These are phyloP conservation scores for Aviceda subcristata DNA, from an alignment of 2,113 vertebrate species.

Conservation along the genomic window DNA sequence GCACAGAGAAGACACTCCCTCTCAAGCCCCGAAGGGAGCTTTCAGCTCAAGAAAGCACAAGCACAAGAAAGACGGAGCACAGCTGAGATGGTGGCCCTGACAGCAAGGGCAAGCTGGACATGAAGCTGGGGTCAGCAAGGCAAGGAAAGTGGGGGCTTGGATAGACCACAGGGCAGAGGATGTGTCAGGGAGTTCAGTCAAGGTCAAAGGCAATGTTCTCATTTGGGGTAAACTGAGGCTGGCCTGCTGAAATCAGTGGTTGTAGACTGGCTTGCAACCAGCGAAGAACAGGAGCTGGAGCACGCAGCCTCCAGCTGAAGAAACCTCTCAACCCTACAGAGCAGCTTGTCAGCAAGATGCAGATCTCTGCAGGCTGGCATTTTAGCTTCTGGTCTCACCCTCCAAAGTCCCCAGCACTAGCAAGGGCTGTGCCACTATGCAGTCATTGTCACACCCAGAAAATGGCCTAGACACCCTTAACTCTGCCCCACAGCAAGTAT, in stretches of 20 bases:
- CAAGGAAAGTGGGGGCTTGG: background rate
- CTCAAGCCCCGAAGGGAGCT: background rate
- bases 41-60: too few relatives aligned
- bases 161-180: background rate
- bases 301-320: background rate
- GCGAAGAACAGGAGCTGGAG: background rate
- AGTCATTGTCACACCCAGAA: background rate
- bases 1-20: background rate
- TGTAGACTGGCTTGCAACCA: background rate
- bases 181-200: background rate
- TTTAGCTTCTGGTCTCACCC: background rate
- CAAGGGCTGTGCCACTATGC: background rate
- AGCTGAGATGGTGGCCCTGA: background rate
- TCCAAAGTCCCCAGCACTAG: background rate
- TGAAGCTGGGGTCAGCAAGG: background rate
- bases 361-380: background rate
- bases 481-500: fast-evolving
- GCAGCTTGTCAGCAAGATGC: background rate
- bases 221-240: background rate
- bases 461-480: background rate
- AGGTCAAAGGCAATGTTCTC: background rate
- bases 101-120: background rate
- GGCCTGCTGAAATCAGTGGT: background rate
- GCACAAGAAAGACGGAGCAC: background rate
- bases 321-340: background rate